Evolutionary conservation across 2,113 vertebrate species (phyloP).

Genomic region (Speoplatyrhinus poulsoni): DNA sequence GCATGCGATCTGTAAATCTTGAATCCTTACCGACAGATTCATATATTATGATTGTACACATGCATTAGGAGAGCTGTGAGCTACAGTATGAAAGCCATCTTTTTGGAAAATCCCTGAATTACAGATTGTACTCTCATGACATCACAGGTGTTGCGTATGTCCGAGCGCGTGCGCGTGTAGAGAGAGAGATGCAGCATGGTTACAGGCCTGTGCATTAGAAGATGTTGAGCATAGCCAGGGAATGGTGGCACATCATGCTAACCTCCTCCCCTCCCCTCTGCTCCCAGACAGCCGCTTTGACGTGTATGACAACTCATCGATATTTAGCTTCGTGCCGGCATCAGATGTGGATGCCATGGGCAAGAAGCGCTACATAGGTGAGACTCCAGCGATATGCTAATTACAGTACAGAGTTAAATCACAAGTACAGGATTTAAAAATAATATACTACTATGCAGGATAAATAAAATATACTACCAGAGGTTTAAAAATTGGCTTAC

Average conservation of each 20-base stretch:
- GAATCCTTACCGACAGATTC: no score
- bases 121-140: no score
- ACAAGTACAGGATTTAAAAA: no score
- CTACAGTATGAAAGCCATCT: no score
- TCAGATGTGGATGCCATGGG: conserved; percentile 90
- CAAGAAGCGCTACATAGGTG: conserved; percentile 89
- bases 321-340: conserved; percentile 88
- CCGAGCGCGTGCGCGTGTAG: not conserved
- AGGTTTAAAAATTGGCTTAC: no score
- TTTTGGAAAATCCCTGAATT: no score
- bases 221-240: conserved; percentile 49
- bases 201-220: conserved; percentile 46
- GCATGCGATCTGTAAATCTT: no score
- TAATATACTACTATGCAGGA: no score
- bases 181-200: conserved; percentile 9
- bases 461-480: no score
- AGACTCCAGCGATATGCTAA: conserved; percentile 19
- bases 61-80: no score
- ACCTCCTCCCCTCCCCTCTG: conserved; percentile 34
- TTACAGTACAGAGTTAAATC: not conserved
- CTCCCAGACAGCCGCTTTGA: conserved; percentile 68
- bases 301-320: conserved; percentile 79
- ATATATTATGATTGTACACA: no score
- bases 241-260: conserved; percentile 35
- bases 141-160: not conserved